These are phyloP conservation scores for Porites australiensis DNA, from an alignment of 64 coral and sea anemone species.

Conservation along the genomic window DNA sequence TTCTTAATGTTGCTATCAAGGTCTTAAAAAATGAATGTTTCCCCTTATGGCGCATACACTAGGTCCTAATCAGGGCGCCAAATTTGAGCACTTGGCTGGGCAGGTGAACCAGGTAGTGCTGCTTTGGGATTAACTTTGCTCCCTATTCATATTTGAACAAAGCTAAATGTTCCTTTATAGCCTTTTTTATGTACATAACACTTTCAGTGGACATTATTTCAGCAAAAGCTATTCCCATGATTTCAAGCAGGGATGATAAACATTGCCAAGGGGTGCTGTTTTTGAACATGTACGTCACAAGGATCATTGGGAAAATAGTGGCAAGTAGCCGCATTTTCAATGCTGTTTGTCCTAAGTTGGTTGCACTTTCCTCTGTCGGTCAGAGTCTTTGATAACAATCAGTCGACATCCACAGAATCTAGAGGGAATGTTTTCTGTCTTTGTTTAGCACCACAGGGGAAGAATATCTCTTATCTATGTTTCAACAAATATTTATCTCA, in stretches of 20 bases:
- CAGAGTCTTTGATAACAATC: too few relatives aligned
- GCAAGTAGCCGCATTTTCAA: constrained; percentile 28
- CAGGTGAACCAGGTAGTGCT: constrained; percentile 42
- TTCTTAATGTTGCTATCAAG: neutral
- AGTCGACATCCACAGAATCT: too few relatives aligned
- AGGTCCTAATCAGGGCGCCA: constrained; percentile 45
- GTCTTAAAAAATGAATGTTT: constrained; percentile 35
- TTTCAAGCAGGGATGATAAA: constrained; percentile 19
- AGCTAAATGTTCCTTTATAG: constrained; percentile 22
- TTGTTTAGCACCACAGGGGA: constrained; percentile 33
- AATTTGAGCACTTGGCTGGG: constrained; percentile 15
- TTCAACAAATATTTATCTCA: constrained; percentile 57
- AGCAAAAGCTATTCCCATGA: constrained; percentile 17
- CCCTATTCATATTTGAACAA: constrained; percentile 23
- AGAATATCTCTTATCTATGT: neutral
- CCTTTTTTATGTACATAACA: constrained; percentile 13
- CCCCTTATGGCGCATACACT: constrained; percentile 27
- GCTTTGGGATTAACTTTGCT: constrained; percentile 30
- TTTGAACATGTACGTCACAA: neutral
- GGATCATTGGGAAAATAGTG: constrained; percentile 30
- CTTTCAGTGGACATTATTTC: neutral
- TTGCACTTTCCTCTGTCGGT: too few relatives aligned
- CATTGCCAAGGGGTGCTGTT: neutral
- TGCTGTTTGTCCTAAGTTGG: constrained; percentile 49
- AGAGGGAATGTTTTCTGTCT: neutral